Base-by-base conservation (phyloP, 2,888 invertebrate species). In the Beris chalybata region DNA sequence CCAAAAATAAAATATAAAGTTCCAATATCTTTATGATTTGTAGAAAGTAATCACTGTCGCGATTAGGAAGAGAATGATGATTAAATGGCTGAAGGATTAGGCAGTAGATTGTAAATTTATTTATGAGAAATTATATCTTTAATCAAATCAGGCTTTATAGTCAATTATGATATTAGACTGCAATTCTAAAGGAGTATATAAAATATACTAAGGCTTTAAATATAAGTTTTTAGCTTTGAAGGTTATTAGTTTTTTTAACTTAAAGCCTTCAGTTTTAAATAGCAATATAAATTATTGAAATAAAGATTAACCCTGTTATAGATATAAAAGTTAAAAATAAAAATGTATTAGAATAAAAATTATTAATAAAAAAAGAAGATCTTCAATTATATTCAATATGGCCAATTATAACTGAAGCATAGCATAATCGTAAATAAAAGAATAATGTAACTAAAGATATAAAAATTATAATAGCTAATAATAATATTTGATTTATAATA, bases 1-100 rank as follows among this genome's bases (percentile, higher is more conserved):
- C 86, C 86, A 77, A 86, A 85, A 77, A 87, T 82, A 80, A 89
- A 87, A 81, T 90, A 89, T 82, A 89, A 78, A 70, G 87, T 87
- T 73, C 88, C 89, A 85, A 90, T 90, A 83, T 89, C 87, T 82
- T 90, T 90, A 83, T 90, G 89, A 82, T 88, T 87, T 75, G 87
- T 87, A 67, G 87, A 88, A 77, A 84, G 87, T 76, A 89, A 76
- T 82, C 89, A 89, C 84, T 87, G 87, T 83, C 83, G 82, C 79
- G 78, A 82, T 85, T n/a, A n/a, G n/a, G n/a, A n/a, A n/a, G n/a
- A n/a, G n/a, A n/a, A n/a, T n/a, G n/a, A n/a, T n/a, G 22, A 22
- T 22, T 84, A 84, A 84, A 83, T 86, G 85, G 83, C 85, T 85
- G 86, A 86, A 81, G 0, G 72, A 73, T 22, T 81, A 85, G 82